Evolutionary conservation across 2,888 invertebrate genomes (phyloP).

Genomic region (Nineta flava): DNA sequence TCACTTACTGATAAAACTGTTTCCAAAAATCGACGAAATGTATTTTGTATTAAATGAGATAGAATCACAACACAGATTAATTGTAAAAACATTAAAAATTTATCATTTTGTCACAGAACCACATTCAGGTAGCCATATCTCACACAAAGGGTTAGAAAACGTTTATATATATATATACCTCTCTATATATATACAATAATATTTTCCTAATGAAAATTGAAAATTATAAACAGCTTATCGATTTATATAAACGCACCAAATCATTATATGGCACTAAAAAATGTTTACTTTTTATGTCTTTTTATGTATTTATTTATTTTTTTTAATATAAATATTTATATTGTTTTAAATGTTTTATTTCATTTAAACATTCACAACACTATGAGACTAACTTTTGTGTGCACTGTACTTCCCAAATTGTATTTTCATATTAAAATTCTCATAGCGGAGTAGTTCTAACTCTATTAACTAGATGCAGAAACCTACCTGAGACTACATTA

Average conservation of each 20-base stretch:
- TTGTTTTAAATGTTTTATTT: slow-evolving; percentile 1
- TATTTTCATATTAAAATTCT: neutral
- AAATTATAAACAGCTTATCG: slow-evolving; percentile 1
- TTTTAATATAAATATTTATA: neutral
- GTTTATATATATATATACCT: neutral
- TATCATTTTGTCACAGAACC: neutral
- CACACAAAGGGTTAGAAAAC: slow-evolving; percentile 7
- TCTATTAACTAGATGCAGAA: neutral
- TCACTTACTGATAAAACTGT: slow-evolving; percentile 1
- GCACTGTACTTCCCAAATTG: neutral
- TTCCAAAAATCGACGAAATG: neutral
- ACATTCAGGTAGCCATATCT: slow-evolving; percentile 11
- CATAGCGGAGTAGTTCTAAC: neutral
- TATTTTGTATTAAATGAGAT: neutral
- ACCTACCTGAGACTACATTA: neutral
- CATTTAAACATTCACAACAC: slow-evolving; percentile 4
- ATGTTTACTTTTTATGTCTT: neutral
- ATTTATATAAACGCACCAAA: neutral
- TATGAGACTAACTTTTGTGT: neutral
- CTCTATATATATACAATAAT: neutral
- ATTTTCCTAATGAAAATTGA: neutral
- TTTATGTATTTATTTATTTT: neutral
- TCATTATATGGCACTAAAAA: neutral
- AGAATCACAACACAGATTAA: neutral
- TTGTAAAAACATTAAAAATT: neutral